Percentiles rank a stretch among this genome's conserved stretches.
Evolutionary conservation across 2,888 invertebrate species (phyloP).

Genomic region (Lissonota sp.): DNA sequence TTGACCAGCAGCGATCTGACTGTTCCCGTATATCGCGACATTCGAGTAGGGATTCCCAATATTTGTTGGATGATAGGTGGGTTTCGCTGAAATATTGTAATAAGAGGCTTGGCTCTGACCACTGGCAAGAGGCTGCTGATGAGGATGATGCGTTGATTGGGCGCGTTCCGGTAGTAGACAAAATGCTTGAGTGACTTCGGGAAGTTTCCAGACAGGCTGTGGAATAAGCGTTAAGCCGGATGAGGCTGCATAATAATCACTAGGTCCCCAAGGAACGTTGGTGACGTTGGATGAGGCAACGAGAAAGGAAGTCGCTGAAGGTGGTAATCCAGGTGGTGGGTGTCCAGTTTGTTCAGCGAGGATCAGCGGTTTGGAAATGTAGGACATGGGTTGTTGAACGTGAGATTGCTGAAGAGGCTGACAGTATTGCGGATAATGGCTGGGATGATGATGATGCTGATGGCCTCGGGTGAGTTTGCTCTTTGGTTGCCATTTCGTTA

Average conservation of each 20-base stretch:
- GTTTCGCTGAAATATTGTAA: slow-evolving; percentile 74
- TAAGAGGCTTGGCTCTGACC: slow-evolving; percentile 68
- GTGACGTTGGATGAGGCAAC: slow-evolving; percentile 75
- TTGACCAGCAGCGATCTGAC: slow-evolving; percentile 64
- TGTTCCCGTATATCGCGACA: slow-evolving; percentile 65
- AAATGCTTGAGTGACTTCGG: slow-evolving; percentile 73
- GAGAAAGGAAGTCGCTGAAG: slow-evolving; percentile 71
- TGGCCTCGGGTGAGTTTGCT: slow-evolving; percentile 71
- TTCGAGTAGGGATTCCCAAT: slow-evolving; percentile 67
- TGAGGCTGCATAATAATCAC: slow-evolving; percentile 73
- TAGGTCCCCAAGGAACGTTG: slow-evolving; percentile 70
- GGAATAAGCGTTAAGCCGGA: slow-evolving; percentile 73
- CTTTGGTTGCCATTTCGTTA: slow-evolving; percentile 75
- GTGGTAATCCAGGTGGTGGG: slow-evolving; percentile 58
- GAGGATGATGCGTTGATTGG: slow-evolving; percentile 66
- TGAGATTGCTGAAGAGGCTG: slow-evolving; percentile 56
- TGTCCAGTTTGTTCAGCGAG: slow-evolving; percentile 73
- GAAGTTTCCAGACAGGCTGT: slow-evolving; percentile 76
- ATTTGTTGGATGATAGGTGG: slow-evolving; percentile 71
- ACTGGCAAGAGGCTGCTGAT: slow-evolving; percentile 55
- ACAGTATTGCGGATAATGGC: slow-evolving; percentile 67
- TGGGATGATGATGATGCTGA: slow-evolving; percentile 70
- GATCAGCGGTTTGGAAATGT: slow-evolving; percentile 74
- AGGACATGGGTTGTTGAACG: slow-evolving; percentile 66
- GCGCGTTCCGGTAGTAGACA: slow-evolving; percentile 75